Percentiles rank a stretch among this genome's conserved stretches.
Evolutionary conservation across 1,140 invertebrate genomes (phyloP).

Genomic region (Drosophila auraria): DNA sequence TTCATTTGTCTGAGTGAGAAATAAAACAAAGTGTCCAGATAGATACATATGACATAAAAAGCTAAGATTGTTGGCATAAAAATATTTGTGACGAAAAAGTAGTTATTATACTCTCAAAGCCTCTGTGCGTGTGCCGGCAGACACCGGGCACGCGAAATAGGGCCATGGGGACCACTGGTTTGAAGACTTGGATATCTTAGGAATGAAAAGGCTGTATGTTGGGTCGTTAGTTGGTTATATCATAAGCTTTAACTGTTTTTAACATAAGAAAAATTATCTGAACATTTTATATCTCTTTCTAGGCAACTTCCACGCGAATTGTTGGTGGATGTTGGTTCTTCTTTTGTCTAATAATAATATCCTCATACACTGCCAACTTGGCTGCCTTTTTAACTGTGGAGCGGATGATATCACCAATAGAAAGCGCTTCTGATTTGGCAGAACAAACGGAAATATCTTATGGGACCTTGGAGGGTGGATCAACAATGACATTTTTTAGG

Average conservation of each 20-base stretch:
- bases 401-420: slow-evolving; percentile 98
- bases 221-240: not conserved
- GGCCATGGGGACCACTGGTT: no score
- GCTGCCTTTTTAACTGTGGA: slow-evolving; percentile 98
- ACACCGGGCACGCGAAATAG: no score
- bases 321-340: slow-evolving; percentile 99
- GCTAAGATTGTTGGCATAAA: no score
- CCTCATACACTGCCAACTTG: slow-evolving; percentile 98
- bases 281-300: slow-evolving; percentile 8
- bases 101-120: no score
- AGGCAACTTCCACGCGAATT: slow-evolving; percentile 97
- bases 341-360: slow-evolving; percentile 99
- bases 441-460: slow-evolving; percentile 97
- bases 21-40: no score
- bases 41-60: no score
- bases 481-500: slow-evolving; percentile 98
- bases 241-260: not conserved
- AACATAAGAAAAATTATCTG: not conserved
- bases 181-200: no score
- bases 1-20: no score
- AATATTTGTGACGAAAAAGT: no score
- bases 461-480: slow-evolving; percentile 96
- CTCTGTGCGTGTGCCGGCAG: no score
- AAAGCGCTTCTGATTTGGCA: slow-evolving; percentile 97
- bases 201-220: no score